A percentile compares a stretch with the other conserved stretches of the same genome.
These are phyloP conservation scores for Nipponacmea schrenckii DNA, from an alignment of 2,888 invertebrate genomes.

Conservation along the genomic window DNA sequence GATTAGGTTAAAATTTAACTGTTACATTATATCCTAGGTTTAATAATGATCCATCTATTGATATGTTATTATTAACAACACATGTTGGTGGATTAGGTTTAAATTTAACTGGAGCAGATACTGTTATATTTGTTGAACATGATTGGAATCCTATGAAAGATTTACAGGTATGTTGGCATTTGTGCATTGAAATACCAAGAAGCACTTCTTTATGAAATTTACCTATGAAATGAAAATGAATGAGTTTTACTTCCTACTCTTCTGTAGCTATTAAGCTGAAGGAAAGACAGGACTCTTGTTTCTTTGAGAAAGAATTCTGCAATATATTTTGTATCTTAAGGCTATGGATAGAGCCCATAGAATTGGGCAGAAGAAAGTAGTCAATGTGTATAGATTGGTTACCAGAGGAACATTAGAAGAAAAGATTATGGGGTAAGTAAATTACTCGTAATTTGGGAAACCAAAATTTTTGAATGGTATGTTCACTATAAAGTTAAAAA, in stretches of 20 bases:
- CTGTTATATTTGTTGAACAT: constrained; percentile 98
- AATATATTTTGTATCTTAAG: constrained; percentile 33
- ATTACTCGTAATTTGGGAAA: too few species aligned
- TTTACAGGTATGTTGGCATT: constrained; percentile 75
- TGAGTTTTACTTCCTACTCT: too few species aligned
- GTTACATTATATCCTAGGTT: constrained; percentile 77
- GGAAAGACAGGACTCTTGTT: not conserved
- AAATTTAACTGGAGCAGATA: constrained; percentile 98
- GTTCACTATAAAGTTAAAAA: too few species aligned
- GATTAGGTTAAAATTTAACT: constrained; percentile 89
- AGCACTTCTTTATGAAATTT: not conserved
- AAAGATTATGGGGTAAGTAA: constrained; percentile 84
- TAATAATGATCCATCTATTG: constrained; percentile 96
- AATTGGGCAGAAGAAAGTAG: constrained; percentile 97
- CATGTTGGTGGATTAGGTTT: constrained; percentile 80
- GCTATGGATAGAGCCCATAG: constrained; percentile 99
- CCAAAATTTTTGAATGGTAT: too few species aligned
- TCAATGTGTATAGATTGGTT: constrained; percentile 96
- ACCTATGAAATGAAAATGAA: not conserved
- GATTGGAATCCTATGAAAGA: constrained; percentile 99
- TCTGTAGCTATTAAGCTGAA: too few species aligned
- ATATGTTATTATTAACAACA: constrained; percentile 92
- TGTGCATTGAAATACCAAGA: not conserved
- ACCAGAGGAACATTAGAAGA: constrained; percentile 96
- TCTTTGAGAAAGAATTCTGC: not conserved